Evolutionary conservation across 1,140 invertebrate genomes (phyloP).

Genomic region (Drosophila willistoni): DNA sequence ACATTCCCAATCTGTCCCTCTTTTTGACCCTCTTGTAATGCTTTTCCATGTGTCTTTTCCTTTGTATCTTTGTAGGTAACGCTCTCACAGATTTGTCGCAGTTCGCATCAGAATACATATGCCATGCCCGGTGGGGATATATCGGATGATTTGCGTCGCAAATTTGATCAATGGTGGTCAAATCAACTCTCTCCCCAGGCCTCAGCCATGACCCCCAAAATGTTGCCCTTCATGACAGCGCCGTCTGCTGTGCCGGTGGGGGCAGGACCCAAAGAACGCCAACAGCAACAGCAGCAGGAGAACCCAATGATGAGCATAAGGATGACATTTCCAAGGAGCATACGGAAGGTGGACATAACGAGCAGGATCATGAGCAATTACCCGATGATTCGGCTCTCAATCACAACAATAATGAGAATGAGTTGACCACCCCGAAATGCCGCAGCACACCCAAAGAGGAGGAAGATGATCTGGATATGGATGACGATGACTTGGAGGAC

Average conservation of each 20-base stretch:
- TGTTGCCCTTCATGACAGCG: constrained; percentile 80
- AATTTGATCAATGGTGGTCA: constrained; percentile 91
- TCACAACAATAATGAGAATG: constrained; percentile 66
- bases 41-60: neutral
- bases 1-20: too few species aligned
- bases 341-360: constrained; percentile 20
- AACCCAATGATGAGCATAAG: constrained; percentile 24
- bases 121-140: constrained; percentile 87
- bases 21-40: constrained; percentile 25
- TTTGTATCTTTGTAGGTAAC: constrained; percentile 86
- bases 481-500: constrained; percentile 65
- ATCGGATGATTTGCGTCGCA: constrained; percentile 89
- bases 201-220: constrained; percentile 80
- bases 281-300: constrained; percentile 43
- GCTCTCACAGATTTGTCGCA: constrained; percentile 89
- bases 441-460: constrained; percentile 78
- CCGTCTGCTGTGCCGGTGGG: constrained; percentile 61
- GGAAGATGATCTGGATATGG: constrained; percentile 82
- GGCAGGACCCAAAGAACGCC: constrained; percentile 53
- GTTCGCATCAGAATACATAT: constrained; percentile 85
- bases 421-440: constrained; percentile 54
- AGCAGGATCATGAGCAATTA: constrained; percentile 45
- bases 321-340: constrained; percentile 26
- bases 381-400: too few species aligned
- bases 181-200: constrained; percentile 86